These are phyloP conservation scores for Tenrec ecaudatus DNA, from an alignment of 2,113 vertebrate species.

Conservation along the genomic window DNA sequence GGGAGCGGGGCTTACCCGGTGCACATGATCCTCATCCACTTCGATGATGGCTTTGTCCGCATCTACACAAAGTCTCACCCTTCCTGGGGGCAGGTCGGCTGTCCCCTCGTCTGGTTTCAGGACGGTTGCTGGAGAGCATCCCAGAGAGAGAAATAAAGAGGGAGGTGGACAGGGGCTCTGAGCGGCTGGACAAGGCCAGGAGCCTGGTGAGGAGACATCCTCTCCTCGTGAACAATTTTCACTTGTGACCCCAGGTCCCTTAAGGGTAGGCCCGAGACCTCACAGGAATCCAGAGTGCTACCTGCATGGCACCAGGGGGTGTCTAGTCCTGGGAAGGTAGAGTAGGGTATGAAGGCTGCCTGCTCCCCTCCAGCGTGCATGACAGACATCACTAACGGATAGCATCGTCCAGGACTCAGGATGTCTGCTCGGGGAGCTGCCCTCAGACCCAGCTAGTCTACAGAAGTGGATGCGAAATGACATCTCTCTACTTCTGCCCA, in stretches of 20 bases:
- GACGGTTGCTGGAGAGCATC: slow-evolving; percentile 89
- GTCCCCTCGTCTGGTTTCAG: slow-evolving; percentile 97
- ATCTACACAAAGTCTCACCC: slow-evolving; percentile 90
- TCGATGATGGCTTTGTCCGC: slow-evolving; percentile 86
- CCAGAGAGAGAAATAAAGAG: background rate
- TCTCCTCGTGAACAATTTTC: background rate
- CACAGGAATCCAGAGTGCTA: background rate
- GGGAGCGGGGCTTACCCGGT: slow-evolving; percentile 87
- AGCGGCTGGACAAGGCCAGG: background rate
- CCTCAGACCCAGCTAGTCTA: background rate
- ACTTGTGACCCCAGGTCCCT: background rate
- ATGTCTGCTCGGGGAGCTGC: background rate
- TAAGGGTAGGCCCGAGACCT: background rate
- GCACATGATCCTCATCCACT: slow-evolving; percentile 89
- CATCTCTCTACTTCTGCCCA: background rate
- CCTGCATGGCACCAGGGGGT: background rate
- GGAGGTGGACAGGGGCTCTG: background rate
- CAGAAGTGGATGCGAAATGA: background rate
- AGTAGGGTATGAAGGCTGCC: too few species aligned
- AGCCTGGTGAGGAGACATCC: too few species aligned
- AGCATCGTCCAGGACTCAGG: background rate
- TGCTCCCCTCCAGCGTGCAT: background rate
- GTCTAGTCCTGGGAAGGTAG: too few species aligned
- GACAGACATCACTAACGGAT: slow-evolving; percentile 49
- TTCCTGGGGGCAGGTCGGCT: slow-evolving; percentile 89